Base-by-base conservation (phyloP, 2,113 vertebrate species). In the Charina bottae region DNA sequence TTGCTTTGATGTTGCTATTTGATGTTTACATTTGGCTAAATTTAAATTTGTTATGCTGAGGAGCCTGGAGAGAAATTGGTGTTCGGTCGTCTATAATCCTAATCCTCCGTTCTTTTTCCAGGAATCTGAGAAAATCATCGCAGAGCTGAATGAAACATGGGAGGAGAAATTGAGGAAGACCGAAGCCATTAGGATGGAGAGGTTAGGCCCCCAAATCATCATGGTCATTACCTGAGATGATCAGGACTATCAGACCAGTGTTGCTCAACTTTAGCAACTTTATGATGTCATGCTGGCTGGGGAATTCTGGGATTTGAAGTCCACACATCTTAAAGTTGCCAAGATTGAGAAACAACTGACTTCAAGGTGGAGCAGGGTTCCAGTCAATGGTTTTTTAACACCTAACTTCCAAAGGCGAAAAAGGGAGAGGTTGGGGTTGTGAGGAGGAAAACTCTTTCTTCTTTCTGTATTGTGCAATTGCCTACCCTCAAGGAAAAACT, bases 101-200 rank as follows among this genome's bases (percentile, higher is more conserved):
- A 24, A n/a, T 64, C 59, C 37, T 78, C 94, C 87, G 26, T 0
- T 90, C 97, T 93, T 94, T 87, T 42, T 78, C 3, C 91, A 99
- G 99, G 99, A 99, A 96, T 99, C 99, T 0, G 99, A 99, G 97
- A 99, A 99, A 97, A 99, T 99, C 94, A 99, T 99, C 94, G 99
- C 99, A 2, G 99, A 99, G 96, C 97, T 99, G 96, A 98, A 98
- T n/a, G 98, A 98, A 95, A 98, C 98, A 0, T 98, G 98, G 98
- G 98, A 98, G 90, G 99, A 99, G 96, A 99, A 99, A 94, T 98
- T 99, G 93, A 97, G 99, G 94, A 99, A 99, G 97, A 99, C 99
- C 0, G 99, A 99, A 91, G 98, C 99, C 33, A 99, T 99, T 96
- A 98, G 99, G 92, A 99, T 99, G 99, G 99, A 99, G 96, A 99